phyloP scores from a whole-genome alignment of 1,140 invertebrate genomes.

The Pseudomyrmex flavicornis region DNA sequence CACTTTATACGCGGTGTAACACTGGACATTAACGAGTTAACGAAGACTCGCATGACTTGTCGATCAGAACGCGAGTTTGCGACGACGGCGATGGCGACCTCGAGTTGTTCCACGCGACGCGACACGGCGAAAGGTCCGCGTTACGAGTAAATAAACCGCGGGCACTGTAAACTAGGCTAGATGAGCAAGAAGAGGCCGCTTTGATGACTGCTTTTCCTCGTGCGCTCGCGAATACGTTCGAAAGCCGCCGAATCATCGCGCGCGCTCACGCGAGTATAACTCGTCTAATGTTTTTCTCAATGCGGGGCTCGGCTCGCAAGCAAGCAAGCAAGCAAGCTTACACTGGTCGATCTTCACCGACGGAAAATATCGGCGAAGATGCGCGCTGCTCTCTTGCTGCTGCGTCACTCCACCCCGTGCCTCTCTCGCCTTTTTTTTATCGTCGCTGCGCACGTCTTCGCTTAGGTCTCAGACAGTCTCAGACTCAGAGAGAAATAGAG shows the following conservation, averaged over 20 bases:
- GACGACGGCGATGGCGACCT: constrained; percentile 17
- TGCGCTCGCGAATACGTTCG: constrained; percentile 15
- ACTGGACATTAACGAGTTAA: constrained; percentile 18
- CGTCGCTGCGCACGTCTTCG: constrained; percentile 29
- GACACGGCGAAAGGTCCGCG: not conserved
- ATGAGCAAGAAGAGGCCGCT: constrained; percentile 40
- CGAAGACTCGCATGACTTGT: constrained; percentile 15
- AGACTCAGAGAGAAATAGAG: constrained; percentile 13
- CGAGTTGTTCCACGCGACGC: not conserved
- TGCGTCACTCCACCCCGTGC: constrained; percentile 54
- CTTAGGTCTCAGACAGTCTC: constrained; percentile 36
- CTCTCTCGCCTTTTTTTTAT: constrained; percentile 38
- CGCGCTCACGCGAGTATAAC: constrained; percentile 38
- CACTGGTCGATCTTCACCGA: constrained; percentile 57
- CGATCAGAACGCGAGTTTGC: constrained; percentile 18
- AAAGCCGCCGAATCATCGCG: constrained; percentile 59
- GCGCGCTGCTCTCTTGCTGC: constrained; percentile 31
- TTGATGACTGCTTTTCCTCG: constrained; percentile 54
- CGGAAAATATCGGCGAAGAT: constrained; percentile 59
- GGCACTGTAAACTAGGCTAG: constrained; percentile 57
- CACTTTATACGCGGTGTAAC: constrained; percentile 1
- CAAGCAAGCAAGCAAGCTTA: constrained; percentile 6
- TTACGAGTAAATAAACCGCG: constrained; percentile 41
- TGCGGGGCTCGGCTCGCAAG: not conserved
- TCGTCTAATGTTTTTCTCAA: constrained; percentile 61